phyloP scores from a whole-genome alignment of 2,797 vertebrate genomes.

The Dermochelys coriacea region DNA sequence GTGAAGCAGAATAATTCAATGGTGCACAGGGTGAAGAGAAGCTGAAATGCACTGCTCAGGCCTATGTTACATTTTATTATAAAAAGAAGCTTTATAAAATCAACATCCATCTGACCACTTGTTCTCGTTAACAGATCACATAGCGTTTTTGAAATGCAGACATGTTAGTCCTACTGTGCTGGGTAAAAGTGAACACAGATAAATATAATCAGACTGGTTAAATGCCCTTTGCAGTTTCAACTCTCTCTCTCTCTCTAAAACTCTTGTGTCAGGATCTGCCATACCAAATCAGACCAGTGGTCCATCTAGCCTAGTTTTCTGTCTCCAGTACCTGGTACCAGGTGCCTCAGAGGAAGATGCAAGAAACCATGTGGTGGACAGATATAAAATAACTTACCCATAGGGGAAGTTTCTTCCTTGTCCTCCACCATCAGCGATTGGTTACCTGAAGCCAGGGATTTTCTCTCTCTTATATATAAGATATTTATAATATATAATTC shows the following conservation, averaged over 20 bases:
- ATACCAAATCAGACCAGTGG: not conserved
- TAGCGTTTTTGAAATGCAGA: not conserved
- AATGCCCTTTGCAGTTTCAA: rapidly evolving
- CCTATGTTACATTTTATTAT: not conserved
- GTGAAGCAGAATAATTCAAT: not conserved
- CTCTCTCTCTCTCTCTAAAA: not conserved
- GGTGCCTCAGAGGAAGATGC: not conserved
- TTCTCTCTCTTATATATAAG: not conserved
- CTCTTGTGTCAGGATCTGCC: not conserved
- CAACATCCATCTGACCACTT: not conserved
- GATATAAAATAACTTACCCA: not conserved
- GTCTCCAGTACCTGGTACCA: not conserved
- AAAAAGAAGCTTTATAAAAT: not conserved
- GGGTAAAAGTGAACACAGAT: not conserved
- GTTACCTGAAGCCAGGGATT: not conserved
- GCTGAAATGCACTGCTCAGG: not conserved
- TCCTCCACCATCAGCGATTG: not conserved
- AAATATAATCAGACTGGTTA: rapidly evolving
- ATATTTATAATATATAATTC: not conserved
- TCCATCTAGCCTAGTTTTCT: too few species aligned
- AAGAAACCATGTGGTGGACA: not conserved
- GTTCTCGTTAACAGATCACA: not conserved
- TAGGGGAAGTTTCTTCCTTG: not conserved
- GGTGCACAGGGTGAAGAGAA: not conserved
- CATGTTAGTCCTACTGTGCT: not conserved